Evolutionary conservation across 2,888 invertebrate species (phyloP), one percentile per base, ranked within the genome.

Genomic region (Quadriops clusia): DNA sequence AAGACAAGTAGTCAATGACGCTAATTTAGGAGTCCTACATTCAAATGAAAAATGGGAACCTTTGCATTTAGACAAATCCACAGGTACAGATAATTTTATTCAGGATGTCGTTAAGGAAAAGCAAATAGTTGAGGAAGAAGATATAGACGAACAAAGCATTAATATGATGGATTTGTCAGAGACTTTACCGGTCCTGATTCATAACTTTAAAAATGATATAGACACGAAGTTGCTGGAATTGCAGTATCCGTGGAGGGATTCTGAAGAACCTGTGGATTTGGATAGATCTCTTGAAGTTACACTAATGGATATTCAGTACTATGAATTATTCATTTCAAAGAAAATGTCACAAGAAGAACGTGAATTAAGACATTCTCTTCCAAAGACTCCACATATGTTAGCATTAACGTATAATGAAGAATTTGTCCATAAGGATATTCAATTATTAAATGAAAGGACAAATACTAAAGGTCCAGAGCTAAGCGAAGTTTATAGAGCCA

Each of bases 261-360:
- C 60, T 17, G 62, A 70, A 33, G 81, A 83, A 46, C 82, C 84
- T 0, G 52, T 70, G 2, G 78, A 84, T 54, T 61, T 83, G n/a
- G 68, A 70, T 7, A 65, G 74, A 4, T 63, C 73, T 42, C 43
- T 75, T 2, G 61, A 68, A 26, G 62, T 73, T 1, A 75, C 72
- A 4, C 53, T 74, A 2, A 68, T 79, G 47, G 82, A 84, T 47
- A 60, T 84, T 3, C 72, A 77, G 37, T 76, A 79, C 47, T 83
- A 76, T 51, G 68, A 70, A 35, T 64, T 68, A 30, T 83, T 82
- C 45, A 67, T 76, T 29, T 46, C 27, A 42, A 53, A 47, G 24
- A 37, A 32, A 16, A 30, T 47, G 5, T 15, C 16, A 6, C 29
- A 29, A n/a, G 30, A 29, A 2, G 42, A 45, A 11, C 23, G 33